Percentiles rank a stretch among this genome's conserved stretches.
Conservation (phyloP, 2,888 invertebrate genomes). For the Luffia ferchaultella region DNA sequence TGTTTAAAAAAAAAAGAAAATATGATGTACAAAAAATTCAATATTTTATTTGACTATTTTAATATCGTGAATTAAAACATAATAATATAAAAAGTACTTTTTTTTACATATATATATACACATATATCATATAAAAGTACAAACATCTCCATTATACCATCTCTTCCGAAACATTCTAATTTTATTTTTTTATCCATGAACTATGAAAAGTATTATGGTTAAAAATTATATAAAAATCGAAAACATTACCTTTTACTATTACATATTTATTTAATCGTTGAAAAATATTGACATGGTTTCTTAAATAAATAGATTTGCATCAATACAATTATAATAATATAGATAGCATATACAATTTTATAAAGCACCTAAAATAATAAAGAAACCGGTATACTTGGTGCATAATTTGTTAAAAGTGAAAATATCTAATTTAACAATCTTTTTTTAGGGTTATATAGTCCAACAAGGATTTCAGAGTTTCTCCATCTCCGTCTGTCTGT, state of each 20-base stretch:
- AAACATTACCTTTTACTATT: background rate
- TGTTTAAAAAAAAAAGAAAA: slow-evolving; percentile 22
- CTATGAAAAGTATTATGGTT: background rate
- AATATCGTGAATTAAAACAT: slow-evolving; percentile 38
- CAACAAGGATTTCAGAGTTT: no score
- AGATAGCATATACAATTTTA: no score
- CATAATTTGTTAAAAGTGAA: no score
- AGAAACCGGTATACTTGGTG: no score
- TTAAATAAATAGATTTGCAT: no score
- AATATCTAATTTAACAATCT: no score
- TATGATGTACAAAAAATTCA: slow-evolving; percentile 33
- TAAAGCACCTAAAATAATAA: no score
- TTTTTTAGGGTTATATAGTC: no score
- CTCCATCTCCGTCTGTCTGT: no score
- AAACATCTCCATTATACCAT: slow-evolving; percentile 32
- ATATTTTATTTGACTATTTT: slow-evolving; percentile 41
- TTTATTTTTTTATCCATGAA: background rate
- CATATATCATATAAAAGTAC: slow-evolving; percentile 51
- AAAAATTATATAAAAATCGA: background rate
- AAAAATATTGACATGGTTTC: no score
- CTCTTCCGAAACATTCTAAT: background rate
- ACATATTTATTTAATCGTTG: background rate
- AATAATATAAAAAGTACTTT: slow-evolving; percentile 35
- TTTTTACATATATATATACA: slow-evolving; percentile 28
- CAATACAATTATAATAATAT: no score